Base-by-base conservation (phyloP, 2,113 vertebrate species). In the Dascyllus trimaculatus region DNA sequence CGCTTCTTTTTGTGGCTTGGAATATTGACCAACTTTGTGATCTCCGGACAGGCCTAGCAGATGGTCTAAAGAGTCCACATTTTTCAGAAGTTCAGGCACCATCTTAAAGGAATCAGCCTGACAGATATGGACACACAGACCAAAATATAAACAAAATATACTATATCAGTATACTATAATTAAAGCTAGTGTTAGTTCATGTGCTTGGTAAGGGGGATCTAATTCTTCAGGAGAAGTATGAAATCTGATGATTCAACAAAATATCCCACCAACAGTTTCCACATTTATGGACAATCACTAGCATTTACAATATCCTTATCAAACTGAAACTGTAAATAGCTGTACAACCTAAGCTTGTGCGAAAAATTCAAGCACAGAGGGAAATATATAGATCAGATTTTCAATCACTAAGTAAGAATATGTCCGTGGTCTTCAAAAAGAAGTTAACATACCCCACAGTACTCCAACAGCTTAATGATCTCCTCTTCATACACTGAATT, bases 71-170 rank as follows among this genome's bases (percentile, higher is more conserved):
- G 91, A 90, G 40, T 95, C 94, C 56, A 95, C 65, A 26, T 85
- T 93, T 82, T 95, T 96, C 46, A 95, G 82, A 26, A 96, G 93
- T 5, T 97, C 96, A 88, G 95, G 95, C 71, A 95, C 95, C 97
- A 97, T 97, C 89, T 96, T 97, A 87, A 98, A 98, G 66, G 98
- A 99, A 92, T 99, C 98, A 11, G 95, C 95, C 98, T 99, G 78
- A 89, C 85, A 22, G 87, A 35, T 6, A 60, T 15, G 21, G 10
- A 78, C 29, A 89, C 43, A 85, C n/a, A 64, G 51, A 84, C 0
- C 4, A 79, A n/a, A 35, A 53, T 1, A 58, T 11, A 57, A 3
- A 14, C 1, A 43, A 13, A 14, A 2, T 43, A 43, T 15, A 43
- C 40, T 43, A 4, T 9, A 35, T 8, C 8, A 35, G 32, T 18